Base-by-base conservation (phyloP, 1,140 invertebrate genomes). In the Eulimnadia texana region DNA sequence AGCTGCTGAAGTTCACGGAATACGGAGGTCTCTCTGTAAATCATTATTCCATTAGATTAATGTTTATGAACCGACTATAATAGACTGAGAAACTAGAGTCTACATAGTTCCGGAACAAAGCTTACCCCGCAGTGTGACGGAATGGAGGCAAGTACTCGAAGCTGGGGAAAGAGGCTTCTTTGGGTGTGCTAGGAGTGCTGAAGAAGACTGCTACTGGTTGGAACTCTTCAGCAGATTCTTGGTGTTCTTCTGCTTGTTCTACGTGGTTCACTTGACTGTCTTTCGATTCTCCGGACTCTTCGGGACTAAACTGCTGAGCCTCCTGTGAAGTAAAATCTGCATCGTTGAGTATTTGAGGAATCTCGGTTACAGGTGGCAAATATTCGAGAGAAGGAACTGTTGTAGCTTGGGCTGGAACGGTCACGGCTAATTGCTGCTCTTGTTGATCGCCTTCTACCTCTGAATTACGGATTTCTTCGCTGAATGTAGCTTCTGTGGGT, bases 191-290 rank as follows among this genome's bases (percentile, higher is more conserved):
- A 13, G 60, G 50, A 19, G 60, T 51, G 50, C 60, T 61, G 33
- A 61, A 61, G 50, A 33, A 61, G 9, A 61, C 51, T 24, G 60
- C 60, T 9, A 61, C 60, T 25, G 49, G 60, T 20, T 57, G 55
- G 16, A 42, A 42, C 16, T 42, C 33, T 42, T 42, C 33, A 6
- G 33, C 33, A 16, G 33, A 42, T 42, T 42, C 33, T 16, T 42
- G 33, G 6, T 42, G 6, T 9, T 9, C 33, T 6, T 16, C 33
- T 9, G 33, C 33, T 9, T n/a, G n/a, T n/a, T 16, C 33, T 42
- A 42, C 33, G 33, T 42, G 33, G 16, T 42, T 42, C 33, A 9
- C 6, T 42, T 42, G 33, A 42, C 6, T 9, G 6, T 42, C 33
- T 42, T 42, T 42, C 33, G 33, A 42, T 42, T n/a, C n/a, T n/a